Evolutionary conservation across 2,113 vertebrate species (phyloP), one percentile per base, ranked within the genome.

Genomic region (Pygoscelis antarcticus): DNA sequence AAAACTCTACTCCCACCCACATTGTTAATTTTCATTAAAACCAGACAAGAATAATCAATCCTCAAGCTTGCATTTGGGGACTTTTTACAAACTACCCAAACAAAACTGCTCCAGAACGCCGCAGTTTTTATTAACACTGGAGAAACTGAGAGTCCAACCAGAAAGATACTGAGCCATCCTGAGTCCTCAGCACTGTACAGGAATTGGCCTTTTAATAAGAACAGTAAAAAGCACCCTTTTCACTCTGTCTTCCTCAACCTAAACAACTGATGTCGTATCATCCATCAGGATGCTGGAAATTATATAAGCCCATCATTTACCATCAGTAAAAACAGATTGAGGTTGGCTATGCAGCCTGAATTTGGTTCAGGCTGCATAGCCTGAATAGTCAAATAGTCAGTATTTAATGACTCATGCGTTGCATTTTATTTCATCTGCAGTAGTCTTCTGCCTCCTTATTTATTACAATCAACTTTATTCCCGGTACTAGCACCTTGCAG

Each of bases 21-120:
- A 7, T 19, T 85, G 64, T 94, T 93, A 93, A 95, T 97, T 95
- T 95, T 96, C 91, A 90, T 96, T 94, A 96, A 93, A 78, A 91
- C 25, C 21, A 11, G 89, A 94, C 84, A 95, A 95, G 84, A 30
- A 55, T 81, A 87, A 96, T 96, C 87, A 95, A 96, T 93, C 75
- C 68, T 97, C 30, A 84, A 60, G 65, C 40, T 57, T 57, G 18
- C 3, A 5, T 92, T 46, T 51, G 51, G 64, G 60, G 52, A 85
- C 38, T 6, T 87, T 84, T 89, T 91, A 49, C 70, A 90, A 94
- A 83, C 49, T 66, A 32, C 46, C 58, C 34, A 27, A 78, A 82
- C 30, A 18, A 91, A 91, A 89, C 12, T 29, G 19, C 34, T 87
- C 49, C 57, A 65, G 79, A 87, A 69, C 0, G 1, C 34, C 0